Evolutionary conservation across 2,113 vertebrate species (phyloP).

Genomic region (Cygnus atratus): DNA sequence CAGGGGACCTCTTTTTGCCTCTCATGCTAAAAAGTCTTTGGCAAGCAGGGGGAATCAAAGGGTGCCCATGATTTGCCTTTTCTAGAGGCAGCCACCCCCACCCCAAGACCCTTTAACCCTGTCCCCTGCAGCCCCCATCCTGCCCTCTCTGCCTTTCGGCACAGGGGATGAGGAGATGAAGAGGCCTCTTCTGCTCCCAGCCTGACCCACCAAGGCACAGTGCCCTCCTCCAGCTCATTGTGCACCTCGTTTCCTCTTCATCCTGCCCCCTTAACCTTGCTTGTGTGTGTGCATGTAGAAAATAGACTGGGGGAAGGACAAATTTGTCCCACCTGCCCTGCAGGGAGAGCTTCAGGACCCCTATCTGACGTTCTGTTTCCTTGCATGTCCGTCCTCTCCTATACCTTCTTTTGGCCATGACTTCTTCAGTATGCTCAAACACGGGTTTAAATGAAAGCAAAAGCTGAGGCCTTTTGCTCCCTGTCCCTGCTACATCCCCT

Average conservation of each 20-base stretch:
- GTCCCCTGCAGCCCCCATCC: accelerated
- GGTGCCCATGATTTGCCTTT: neutral
- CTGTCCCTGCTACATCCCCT: neutral
- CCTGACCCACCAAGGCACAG: accelerated
- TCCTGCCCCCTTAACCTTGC: neutral
- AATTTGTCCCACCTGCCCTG: neutral
- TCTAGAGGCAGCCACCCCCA: neutral
- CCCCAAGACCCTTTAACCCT: neutral
- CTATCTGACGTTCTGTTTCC: accelerated
- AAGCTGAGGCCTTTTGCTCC: neutral
- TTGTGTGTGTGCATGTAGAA: neutral
- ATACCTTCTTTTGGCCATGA: neutral
- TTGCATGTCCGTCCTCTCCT: neutral
- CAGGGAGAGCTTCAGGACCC: accelerated
- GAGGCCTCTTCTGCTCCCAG: neutral
- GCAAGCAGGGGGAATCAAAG: neutral
- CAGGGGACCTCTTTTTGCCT: neutral
- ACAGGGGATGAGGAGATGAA: neutral
- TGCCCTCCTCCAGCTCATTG: accelerated
- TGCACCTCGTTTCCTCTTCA: neutral
- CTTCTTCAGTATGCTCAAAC: neutral
- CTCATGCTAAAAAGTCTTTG: neutral
- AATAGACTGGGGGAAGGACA: neutral
- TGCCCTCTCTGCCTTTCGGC: neutral
- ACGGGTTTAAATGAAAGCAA: neutral